Evolutionary conservation across 2,113 vertebrate genomes (phyloP).

Genomic region (Carassius auratus): DNA sequence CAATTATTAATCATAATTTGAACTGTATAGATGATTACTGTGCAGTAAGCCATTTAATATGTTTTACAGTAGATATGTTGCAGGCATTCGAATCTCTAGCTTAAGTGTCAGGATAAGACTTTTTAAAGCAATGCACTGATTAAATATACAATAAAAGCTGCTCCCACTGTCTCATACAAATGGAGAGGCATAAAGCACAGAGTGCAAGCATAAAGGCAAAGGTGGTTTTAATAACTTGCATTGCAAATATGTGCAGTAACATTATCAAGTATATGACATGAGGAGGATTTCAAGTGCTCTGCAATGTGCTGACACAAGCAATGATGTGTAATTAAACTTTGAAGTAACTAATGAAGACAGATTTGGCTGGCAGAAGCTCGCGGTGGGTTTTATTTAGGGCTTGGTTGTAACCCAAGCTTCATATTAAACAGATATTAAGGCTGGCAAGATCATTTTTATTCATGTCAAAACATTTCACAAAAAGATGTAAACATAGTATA

Average conservation of each 20-base stretch:
- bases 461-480: neutral
- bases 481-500: neutral
- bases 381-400: neutral
- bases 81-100: neutral
- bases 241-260: slow-evolving; percentile 24
- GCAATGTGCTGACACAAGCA: slow-evolving; percentile 51
- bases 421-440: neutral
- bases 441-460: slow-evolving; percentile 9
- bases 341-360: slow-evolving; percentile 46
- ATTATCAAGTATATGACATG: slow-evolving; percentile 38
- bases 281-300: slow-evolving; percentile 32
- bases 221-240: slow-evolving; percentile 36
- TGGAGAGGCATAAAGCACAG: neutral
- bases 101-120: slow-evolving; percentile 15
- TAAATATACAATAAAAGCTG: slow-evolving; percentile 2
- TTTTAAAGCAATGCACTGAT: slow-evolving; percentile 5
- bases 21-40: neutral
- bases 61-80: neutral
- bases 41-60: neutral
- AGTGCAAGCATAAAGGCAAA: neutral
- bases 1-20: slow-evolving; percentile 6
- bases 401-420: neutral
- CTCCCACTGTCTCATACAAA: neutral
- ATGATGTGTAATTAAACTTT: slow-evolving; percentile 42
- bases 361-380: slow-evolving; percentile 4